Percentiles rank a stretch among this genome's conserved stretches.
Conservation (phyloP, 1,140 invertebrate species). For the Subanguina moxae region DNA sequence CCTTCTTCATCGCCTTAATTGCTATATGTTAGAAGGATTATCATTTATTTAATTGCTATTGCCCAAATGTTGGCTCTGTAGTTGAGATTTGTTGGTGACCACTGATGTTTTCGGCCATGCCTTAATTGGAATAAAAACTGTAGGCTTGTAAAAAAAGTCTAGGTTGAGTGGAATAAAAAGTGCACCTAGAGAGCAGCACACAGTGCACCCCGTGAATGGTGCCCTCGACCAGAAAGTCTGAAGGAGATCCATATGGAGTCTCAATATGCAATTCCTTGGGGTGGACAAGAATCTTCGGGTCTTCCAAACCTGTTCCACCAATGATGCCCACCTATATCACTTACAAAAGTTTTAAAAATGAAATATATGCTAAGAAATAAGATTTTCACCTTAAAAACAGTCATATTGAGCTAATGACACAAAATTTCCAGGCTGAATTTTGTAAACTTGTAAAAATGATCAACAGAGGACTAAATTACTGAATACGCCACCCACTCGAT, state of each 20-base stretch:
- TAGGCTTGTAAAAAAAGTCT: not conserved
- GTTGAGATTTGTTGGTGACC: constrained; percentile 79
- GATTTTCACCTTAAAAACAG: not conserved
- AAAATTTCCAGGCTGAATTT: too few species aligned
- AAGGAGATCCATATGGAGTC: constrained; percentile 61
- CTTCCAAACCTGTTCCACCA: constrained; percentile 62
- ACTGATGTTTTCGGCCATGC: constrained; percentile 79
- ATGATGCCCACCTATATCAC: constrained; percentile 62
- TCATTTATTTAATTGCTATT: not conserved
- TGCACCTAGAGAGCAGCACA: constrained; percentile 63
- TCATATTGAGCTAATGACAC: not conserved
- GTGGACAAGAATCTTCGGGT: constrained; percentile 60
- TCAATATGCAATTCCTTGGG: constrained; percentile 54
- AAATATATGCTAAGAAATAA: not conserved
- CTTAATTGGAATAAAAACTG: too few species aligned
- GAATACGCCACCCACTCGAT: too few species aligned
- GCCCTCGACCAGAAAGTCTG: constrained; percentile 60
- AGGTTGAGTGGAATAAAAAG: not conserved
- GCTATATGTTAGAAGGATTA: constrained; percentile 14
- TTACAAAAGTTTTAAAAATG: too few species aligned
- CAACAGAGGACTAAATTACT: too few species aligned
- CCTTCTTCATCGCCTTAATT: constrained; percentile 8
- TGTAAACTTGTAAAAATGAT: too few species aligned
- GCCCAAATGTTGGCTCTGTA: constrained; percentile 93
- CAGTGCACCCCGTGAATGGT: constrained; percentile 60